Evolutionary conservation across 2,888 invertebrate genomes (phyloP).

Genomic region (Eilema caniola): DNA sequence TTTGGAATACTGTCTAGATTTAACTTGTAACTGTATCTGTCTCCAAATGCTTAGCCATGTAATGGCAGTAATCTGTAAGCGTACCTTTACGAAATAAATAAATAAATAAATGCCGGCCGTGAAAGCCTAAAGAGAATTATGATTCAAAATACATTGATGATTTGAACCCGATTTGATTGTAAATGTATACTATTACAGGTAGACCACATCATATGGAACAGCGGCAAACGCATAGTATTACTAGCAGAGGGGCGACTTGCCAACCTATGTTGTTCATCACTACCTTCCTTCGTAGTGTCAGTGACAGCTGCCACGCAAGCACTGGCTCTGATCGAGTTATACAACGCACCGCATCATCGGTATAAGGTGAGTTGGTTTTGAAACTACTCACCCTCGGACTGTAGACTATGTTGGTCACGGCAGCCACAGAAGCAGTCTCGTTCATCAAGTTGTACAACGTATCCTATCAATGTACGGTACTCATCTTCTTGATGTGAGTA

Average conservation of each 20-base stretch:
- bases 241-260: slow-evolving; percentile 98
- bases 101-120: no score
- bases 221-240: slow-evolving; percentile 97
- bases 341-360: slow-evolving; percentile 97
- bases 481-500: no score
- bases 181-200: slow-evolving; percentile 82
- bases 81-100: no score
- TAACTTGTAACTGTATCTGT: no score
- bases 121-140: no score
- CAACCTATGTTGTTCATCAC: slow-evolving; percentile 98
- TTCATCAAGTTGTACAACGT: no score
- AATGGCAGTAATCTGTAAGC: no score
- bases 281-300: slow-evolving; percentile 99
- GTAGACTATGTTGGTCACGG: not conserved
- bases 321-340: slow-evolving; percentile 97
- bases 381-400: not conserved
- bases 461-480: no score
- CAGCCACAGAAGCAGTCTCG: no score
- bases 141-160: no score
- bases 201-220: slow-evolving; percentile 99
- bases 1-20: no score
- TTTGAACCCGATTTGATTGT: not conserved
- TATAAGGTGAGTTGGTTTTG: slow-evolving; percentile 19
- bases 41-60: no score
- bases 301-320: slow-evolving; percentile 99